Percentiles rank a stretch among this genome's conserved stretches.
Evolutionary conservation across 2,797 vertebrate genomes (phyloP).

Genomic region (Neopelma chrysocephalum): DNA sequence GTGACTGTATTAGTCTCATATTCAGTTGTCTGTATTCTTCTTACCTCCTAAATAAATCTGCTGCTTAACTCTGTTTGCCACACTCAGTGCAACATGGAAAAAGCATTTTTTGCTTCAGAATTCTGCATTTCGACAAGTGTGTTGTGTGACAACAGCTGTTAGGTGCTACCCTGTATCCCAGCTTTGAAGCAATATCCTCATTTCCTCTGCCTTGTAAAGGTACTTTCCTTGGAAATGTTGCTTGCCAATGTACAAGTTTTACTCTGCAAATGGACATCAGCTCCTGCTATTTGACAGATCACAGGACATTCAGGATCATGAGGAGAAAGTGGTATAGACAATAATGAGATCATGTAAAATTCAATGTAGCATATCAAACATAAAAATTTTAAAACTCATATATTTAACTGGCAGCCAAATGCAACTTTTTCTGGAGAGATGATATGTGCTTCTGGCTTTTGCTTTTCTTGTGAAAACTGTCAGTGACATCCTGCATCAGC

Average conservation of each 20-base stretch:
- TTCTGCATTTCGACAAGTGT: neutral
- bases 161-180: fast-evolving
- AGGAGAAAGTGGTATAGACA: neutral
- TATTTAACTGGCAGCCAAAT: conserved; percentile 7
- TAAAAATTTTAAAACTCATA: neutral
- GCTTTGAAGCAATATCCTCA: neutral
- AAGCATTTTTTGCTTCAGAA: neutral
- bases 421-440: neutral
- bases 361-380: neutral
- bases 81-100: neutral
- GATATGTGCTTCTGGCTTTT: neutral
- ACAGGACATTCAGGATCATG: neutral
- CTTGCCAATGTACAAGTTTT: neutral
- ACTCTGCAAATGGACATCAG: neutral
- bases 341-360: conserved; percentile 7
- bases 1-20: neutral
- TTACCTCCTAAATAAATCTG: neutral
- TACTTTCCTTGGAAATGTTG: neutral
- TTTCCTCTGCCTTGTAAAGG: neutral
- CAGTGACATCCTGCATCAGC: neutral
- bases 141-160: neutral
- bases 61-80: neutral
- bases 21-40: neutral
- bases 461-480: conserved; percentile 23
- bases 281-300: neutral